Evolutionary conservation across 2,888 invertebrate genomes (phyloP), one percentile per base, ranked within the genome.

Genomic region (Zaprionus bogoriensis): DNA sequence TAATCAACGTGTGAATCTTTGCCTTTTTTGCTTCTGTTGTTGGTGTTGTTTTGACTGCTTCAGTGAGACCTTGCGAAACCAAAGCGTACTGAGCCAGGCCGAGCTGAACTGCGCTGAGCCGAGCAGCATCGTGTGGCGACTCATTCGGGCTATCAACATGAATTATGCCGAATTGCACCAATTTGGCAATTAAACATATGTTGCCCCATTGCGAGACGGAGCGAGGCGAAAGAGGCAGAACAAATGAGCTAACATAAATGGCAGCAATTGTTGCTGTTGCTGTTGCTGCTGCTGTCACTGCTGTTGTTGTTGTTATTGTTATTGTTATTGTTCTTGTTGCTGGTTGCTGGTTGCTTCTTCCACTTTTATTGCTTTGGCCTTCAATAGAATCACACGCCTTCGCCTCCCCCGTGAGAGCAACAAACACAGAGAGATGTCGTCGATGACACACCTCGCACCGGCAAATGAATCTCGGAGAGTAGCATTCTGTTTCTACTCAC

Each of bases 161-260:
- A 80, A 84, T 80, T 80, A 86, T 84, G 74, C 68, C 60, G 85
- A 82, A 87, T 85, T 82, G 81, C 87, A 81, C 81, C 87, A 82
- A 87, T 82, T 82, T 82, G 70, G 72, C 85, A 87, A 82, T 82
- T 82, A 82, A 85, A 74, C 87, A 81, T 84, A 67, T 77, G 81
- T 68, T 76, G 57, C 58, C 63, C 46, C 52, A 50, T 28, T 44
- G 50, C 58, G 66, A 53, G 50, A 47, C 38, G 23, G 32, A 42
- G 36, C 38, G 73, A 48, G 57, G 65, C 22, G 52, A 60, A 14
- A 20, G 39, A 38, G 36, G n/a, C 57, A 62, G 63, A 62, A 53
- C 54, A 71, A 71, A 74, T 71, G 71, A 74, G 57, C 61, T 32
- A 59, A 62, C 65, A 84, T 70, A 87, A 87, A 87, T 87, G 87